These are phyloP conservation scores for Stegodyphus dumicola DNA, from an alignment of 1,140 invertebrate species.

Conservation along the genomic window DNA sequence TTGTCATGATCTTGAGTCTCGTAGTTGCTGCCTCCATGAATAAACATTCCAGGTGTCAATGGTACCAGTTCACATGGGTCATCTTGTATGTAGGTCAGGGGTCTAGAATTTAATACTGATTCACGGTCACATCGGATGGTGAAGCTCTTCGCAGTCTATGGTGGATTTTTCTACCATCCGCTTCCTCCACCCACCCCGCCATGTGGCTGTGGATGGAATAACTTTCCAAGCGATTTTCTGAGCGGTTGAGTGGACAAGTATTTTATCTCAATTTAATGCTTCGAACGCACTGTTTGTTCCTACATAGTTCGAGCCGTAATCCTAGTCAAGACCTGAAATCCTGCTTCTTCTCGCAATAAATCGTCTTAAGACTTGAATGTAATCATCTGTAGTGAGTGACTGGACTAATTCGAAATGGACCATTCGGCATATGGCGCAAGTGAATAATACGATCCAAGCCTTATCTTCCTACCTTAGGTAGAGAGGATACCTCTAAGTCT, in stretches of 20 bases:
- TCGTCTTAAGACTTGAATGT: slow-evolving; percentile 9
- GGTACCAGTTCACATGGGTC: slow-evolving; percentile 51
- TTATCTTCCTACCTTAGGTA: slow-evolving; percentile 61
- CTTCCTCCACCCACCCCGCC: slow-evolving; percentile 19
- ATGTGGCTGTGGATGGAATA: slow-evolving; percentile 3
- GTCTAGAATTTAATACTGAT: slow-evolving; percentile 8
- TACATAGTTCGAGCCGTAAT: slow-evolving; percentile 4
- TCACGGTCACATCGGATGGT: slow-evolving; percentile 24
- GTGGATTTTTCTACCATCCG: not conserved
- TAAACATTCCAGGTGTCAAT: slow-evolving; percentile 62
- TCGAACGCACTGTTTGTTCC: not conserved
- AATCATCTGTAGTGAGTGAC: not conserved
- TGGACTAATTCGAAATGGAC: slow-evolving; percentile 20
- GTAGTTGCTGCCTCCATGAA: slow-evolving; percentile 9
- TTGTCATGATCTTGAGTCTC: not conserved
- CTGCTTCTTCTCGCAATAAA: slow-evolving; percentile 11
- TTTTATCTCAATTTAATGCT: not conserved
- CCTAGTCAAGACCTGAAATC: not conserved
- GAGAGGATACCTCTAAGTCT: slow-evolving; percentile 65
- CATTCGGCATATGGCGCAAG: not conserved
- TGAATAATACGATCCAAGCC: slow-evolving; percentile 17
- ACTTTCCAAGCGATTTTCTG: slow-evolving; percentile 13
- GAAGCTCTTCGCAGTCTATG: slow-evolving; percentile 15
- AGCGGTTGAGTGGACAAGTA: not conserved
- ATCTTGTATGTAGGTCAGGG: slow-evolving; percentile 28